These are phyloP conservation scores for Hycleus phaleratus DNA, from an alignment of 1,140 invertebrate species.

Conservation along the genomic window DNA sequence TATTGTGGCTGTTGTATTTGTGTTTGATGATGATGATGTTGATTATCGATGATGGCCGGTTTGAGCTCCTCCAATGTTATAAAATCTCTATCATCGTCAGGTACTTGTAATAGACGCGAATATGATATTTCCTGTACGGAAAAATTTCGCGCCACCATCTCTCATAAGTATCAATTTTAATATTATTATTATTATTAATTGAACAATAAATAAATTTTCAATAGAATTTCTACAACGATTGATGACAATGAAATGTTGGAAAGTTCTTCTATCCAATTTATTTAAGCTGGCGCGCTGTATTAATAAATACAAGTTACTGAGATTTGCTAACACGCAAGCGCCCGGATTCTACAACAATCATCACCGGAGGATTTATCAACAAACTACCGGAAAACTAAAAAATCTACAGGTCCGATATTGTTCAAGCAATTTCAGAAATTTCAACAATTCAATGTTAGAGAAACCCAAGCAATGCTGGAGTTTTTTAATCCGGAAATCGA, in stretches of 20 bases:
- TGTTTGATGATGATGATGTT: conserved; percentile 17
- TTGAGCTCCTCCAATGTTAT: conserved; percentile 36
- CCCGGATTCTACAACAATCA: not conserved
- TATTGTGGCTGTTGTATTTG: conserved; percentile 25
- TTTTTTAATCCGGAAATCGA: no score
- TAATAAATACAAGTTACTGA: conserved; percentile 5
- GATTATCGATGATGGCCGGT: conserved; percentile 14
- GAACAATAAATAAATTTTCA: not conserved
- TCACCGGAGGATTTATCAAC: no score
- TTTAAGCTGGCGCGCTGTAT: conserved; percentile 13
- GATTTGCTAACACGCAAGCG: conserved; percentile 13
- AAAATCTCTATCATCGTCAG: conserved; percentile 30
- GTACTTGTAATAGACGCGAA: conserved; percentile 33
- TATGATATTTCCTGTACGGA: conserved; percentile 35
- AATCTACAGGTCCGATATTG: no score
- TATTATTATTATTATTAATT: not conserved
- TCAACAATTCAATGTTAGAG: no score
- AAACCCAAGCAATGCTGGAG: no score
- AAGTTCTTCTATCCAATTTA: conserved; percentile 11
- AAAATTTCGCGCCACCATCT: conserved; percentile 34
- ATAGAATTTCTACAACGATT: not conserved
- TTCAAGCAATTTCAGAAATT: no score
- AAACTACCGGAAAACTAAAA: no score
- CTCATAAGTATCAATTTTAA: not conserved
- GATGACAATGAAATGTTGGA: conserved; percentile 12